Conservation (phyloP, 2,888 invertebrate genomes). For the Tetranychus piercei region DNA sequence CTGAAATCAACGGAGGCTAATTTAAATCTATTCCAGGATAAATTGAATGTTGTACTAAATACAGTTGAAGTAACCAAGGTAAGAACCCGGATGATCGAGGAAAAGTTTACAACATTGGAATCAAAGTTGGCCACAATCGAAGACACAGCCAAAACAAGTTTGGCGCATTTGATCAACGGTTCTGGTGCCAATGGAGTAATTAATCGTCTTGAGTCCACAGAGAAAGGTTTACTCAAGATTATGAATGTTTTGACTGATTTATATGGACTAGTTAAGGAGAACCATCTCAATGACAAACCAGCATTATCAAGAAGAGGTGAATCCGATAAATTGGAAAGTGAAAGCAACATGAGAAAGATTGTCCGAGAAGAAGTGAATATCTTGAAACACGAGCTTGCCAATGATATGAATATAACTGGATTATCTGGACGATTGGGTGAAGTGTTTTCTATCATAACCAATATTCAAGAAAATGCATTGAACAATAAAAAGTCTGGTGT, state of each 20-base stretch:
- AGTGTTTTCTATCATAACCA: background rate
- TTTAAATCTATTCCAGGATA: background rate
- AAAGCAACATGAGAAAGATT: background rate
- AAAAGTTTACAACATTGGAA: background rate
- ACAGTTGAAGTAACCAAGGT: background rate
- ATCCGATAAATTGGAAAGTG: background rate
- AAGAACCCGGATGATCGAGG: background rate
- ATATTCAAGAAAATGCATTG: background rate
- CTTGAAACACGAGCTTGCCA: background rate
- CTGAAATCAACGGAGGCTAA: background rate
- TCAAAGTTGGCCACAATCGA: background rate
- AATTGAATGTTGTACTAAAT: background rate
- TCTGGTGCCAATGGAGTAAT: background rate
- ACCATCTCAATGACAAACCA: background rate
- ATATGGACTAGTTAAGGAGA: background rate
- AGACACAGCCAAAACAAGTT: background rate
- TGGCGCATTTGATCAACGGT: background rate
- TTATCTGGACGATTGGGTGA: background rate
- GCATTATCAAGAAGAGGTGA: background rate
- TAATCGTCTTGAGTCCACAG: background rate
- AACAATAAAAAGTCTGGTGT: background rate
- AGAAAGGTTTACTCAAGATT: background rate
- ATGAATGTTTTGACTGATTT: background rate
- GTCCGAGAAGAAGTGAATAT: background rate
- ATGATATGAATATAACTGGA: background rate